Conservation (phyloP, 2,888 invertebrate genomes). For the Perizoma flavofasciatum region DNA sequence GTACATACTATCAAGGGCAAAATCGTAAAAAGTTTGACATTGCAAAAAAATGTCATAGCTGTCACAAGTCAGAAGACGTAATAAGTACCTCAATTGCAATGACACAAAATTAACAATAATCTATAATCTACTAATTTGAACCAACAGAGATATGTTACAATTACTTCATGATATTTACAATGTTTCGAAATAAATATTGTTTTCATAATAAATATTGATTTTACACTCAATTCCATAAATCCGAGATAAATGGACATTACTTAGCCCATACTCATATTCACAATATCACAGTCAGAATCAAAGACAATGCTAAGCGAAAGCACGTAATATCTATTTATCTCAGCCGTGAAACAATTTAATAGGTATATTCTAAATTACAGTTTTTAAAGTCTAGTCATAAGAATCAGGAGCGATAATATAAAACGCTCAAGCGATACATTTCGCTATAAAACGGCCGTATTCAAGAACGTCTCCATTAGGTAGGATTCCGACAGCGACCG, state of each 20-base stretch:
- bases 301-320: no score
- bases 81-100: conserved; percentile 14
- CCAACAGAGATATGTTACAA: conserved; percentile 67
- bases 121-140: conserved; percentile 50
- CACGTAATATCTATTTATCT: no score
- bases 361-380: no score
- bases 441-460: conserved; percentile 9
- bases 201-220: conserved; percentile 7
- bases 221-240: not conserved
- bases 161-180: conserved; percentile 67
- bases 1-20: no score
- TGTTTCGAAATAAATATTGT: conserved; percentile 34
- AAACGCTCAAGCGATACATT: conserved; percentile 19
- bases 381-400: conserved; percentile 56
- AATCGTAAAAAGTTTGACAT: no score
- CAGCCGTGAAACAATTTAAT: no score
- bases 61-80: no score
- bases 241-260: not conserved
- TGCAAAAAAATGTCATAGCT: no score
- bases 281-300: no score
- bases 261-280: no score
- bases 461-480: not conserved
- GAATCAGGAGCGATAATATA: conserved; percentile 38
- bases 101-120: conserved; percentile 12
- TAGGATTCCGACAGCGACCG: no score